Base-by-base conservation (phyloP, 2,113 vertebrate genomes). In the Spea bombifrons region DNA sequence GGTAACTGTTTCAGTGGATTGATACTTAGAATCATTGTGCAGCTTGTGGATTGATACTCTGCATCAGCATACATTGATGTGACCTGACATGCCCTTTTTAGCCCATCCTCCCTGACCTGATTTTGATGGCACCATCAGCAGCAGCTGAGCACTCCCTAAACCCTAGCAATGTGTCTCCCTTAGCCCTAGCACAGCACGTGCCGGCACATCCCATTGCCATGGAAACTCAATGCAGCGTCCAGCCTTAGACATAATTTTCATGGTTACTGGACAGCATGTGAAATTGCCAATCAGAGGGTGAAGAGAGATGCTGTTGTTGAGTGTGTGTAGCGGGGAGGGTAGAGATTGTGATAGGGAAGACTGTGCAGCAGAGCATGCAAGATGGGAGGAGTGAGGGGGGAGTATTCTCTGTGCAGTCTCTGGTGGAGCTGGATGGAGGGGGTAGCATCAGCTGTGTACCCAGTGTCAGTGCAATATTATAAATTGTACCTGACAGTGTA, bases 171-270 rank as follows among this genome's bases (percentile, higher is more conserved):
- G 83, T 80, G 59, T 81, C 78, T 72, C 79, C 78, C 78, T 77
- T 83, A 83, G 79, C 90, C 83, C 77, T 88, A 93, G 90, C 85
- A 92, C 90, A 83, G 90, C 89, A 90, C 86, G 81, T 57, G 84
- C 87, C 89, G 81, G 90, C 70, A 89, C 90, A 86, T 88, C 76
- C 67, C 49, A 92, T 95, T 92, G 90, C 93, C 92, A 93, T 93
- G 89, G 94, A 86, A 94, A 95, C 94, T 80, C 57, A 71, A 80
- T 80, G 77, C 83, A 82, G 86, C 87, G 87, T 80, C 85, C 87
- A 45, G 81, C 78, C 73, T 85, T 44, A 69, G 66, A 82, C 76
- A 72, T 72, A 72, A 71, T 75, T 71, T 79, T 82, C 84, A 82
- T 73, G 76, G 82, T 84, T 76, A 73, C 81, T 81, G 82, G 86